These are phyloP conservation scores for Scaptomyza parva DNA, from an alignment of 2,888 invertebrate species.

Conservation along the genomic window DNA sequence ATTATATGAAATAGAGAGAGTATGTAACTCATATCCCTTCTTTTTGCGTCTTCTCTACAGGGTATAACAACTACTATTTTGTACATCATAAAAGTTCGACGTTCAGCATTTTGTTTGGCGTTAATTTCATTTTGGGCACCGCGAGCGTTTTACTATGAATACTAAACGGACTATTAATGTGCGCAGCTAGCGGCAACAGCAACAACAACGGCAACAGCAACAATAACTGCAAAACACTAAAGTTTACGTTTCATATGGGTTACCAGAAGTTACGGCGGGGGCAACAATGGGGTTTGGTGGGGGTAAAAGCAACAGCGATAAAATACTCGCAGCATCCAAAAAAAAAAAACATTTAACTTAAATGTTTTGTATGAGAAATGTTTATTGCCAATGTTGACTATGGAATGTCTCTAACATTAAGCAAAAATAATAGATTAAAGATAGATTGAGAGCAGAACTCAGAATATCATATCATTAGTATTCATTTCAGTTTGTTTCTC, in stretches of 20 bases:
- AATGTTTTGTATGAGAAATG: neutral
- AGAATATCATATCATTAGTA: too few species aligned
- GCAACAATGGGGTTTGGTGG: neutral
- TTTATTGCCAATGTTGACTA: neutral
- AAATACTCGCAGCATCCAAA: constrained; percentile 21
- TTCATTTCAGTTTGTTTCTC: too few species aligned
- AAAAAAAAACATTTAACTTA: constrained; percentile 8
- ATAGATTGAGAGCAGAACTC: too few species aligned
- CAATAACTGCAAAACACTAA: constrained; percentile 41
- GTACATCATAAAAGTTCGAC: constrained; percentile 61
- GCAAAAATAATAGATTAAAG: too few species aligned
- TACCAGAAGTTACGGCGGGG: too few species aligned
- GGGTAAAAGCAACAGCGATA: constrained; percentile 8
- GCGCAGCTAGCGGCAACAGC: constrained; percentile 27
- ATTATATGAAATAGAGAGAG: too few species aligned
- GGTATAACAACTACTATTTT: constrained; percentile 57
- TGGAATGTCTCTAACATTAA: neutral
- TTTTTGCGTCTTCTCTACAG: neutral
- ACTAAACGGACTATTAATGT: constrained; percentile 69
- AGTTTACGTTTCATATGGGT: constrained; percentile 30
- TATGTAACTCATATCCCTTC: neutral
- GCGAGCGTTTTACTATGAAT: constrained; percentile 66
- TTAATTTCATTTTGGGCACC: constrained; percentile 53
- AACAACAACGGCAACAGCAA: constrained; percentile 26
- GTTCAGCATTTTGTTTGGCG: constrained; percentile 45